Percentiles rank a stretch among this genome's conserved stretches.
Conservation (phyloP, 1,140 invertebrate species). For the Tetraneura akinire region DNA sequence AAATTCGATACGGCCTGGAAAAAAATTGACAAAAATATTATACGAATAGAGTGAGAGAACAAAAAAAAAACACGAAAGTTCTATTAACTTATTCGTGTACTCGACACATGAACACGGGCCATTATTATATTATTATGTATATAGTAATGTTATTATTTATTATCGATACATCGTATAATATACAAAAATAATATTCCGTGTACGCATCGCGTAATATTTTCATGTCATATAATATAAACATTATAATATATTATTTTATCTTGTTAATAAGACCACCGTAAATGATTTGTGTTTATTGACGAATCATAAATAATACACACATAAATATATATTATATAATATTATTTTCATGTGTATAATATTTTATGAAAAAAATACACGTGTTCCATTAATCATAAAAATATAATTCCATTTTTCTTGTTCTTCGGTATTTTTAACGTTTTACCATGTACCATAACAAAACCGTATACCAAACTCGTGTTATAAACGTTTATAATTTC, state of each 20-base stretch:
- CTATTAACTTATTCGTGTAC: slow-evolving; percentile 7
- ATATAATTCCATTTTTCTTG: too few species aligned
- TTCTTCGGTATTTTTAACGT: too few species aligned
- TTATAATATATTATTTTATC: not conserved
- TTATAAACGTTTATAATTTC: too few species aligned
- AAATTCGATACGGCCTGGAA: not conserved
- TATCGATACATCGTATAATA: not conserved
- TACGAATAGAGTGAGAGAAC: not conserved
- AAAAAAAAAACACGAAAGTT: not conserved
- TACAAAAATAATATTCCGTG: not conserved
- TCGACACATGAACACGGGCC: not conserved
- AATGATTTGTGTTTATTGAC: not conserved
- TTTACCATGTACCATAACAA: too few species aligned
- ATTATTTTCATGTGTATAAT: too few species aligned
- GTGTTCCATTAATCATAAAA: too few species aligned
- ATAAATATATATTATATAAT: too few species aligned
- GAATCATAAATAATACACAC: too few species aligned
- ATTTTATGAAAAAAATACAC: too few species aligned
- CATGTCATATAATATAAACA: not conserved
- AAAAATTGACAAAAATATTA: too few species aligned
- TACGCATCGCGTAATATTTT: not conserved
- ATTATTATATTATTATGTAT: not conserved
- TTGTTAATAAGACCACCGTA: not conserved
- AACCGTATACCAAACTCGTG: too few species aligned
- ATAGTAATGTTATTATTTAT: not conserved